Conservation (phyloP, 2,113 vertebrate genomes). For the Rallus limicola region DNA sequence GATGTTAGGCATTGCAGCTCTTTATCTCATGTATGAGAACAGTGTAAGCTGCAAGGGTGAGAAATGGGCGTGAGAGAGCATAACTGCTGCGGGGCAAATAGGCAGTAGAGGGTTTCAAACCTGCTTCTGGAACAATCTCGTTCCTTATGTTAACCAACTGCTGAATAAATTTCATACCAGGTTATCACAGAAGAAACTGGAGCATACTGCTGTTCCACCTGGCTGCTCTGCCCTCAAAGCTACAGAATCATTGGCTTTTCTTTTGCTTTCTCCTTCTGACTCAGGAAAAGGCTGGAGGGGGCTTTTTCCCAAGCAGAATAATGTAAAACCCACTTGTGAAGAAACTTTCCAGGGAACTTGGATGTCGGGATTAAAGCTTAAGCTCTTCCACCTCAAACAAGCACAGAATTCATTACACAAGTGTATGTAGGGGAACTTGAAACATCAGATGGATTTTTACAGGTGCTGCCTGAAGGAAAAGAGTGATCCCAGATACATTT, state of each 20-base stretch:
- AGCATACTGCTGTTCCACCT: neutral
- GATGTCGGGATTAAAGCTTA: neutral
- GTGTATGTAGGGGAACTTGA: neutral
- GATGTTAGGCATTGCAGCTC: neutral
- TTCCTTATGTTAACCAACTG: neutral
- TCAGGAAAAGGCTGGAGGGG: neutral
- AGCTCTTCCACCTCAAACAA: neutral
- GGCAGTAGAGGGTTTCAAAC: accelerated
- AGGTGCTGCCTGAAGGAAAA: neutral
- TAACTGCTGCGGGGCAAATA: neutral
- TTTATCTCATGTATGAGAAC: neutral
- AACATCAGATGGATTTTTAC: neutral
- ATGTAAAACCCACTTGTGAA: neutral
- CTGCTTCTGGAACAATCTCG: neutral
- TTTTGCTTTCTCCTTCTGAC: neutral
- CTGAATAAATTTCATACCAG: neutral
- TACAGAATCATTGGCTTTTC: neutral
- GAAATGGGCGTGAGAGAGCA: accelerated
- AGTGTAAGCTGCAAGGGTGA: neutral
- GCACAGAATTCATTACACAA: neutral
- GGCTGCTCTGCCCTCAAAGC: neutral
- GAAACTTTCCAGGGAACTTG: neutral
- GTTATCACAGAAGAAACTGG: neutral
- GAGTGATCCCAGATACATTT: neutral
- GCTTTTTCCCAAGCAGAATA: neutral